Base-by-base conservation (phyloP, 2,797 vertebrate genomes). In the Falco novaeseelandiae region DNA sequence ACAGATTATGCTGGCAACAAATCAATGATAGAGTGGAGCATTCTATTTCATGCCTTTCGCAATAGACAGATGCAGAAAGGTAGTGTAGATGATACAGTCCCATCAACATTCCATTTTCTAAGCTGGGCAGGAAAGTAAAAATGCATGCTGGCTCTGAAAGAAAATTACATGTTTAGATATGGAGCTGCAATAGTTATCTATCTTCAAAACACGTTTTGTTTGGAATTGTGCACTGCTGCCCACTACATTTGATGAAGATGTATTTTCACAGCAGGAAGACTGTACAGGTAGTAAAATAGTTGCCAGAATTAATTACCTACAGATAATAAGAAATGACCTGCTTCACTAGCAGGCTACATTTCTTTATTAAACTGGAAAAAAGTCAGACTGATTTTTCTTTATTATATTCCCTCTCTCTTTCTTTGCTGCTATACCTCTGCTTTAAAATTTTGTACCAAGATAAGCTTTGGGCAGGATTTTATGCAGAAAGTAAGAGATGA, bases 21-120 rank as follows among this genome's bases (percentile, higher is more conserved):
- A 98, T 97, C 97, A 97, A 97, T 97, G 94, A 95, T 80, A 94
- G 89, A 96, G 51, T 14, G 0, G 67, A n/a, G 52, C 12, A 2
- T 97, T 97, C 96, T 66, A 97, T 97, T 97, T 97, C 96, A 97
- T 96, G 86, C 89, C 49, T 97, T 97, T 97, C 96, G 83, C 89
- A 96, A 76, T 23, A 96, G 93, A 95, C 93, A 95, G 96, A 97
- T 78, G 63, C 84, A 95, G 94, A 96, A 97, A 96, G 90, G 94
- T 76, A 80, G 59, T 77, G 92, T 94, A 80, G 92, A 78, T 97
- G 94, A 96, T 96, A 96, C 82, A 87, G 93, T 92, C 57, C 78
- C 71, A 95, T 94, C 95, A 95, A 93, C 92, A 91, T 93, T 94
- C 89, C 79, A 92, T 96, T 97, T 97, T 95, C 92, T 95, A 95